Evolutionary conservation across 2,888 invertebrate species (phyloP).

Genomic region (Limnephilus lunatus): DNA sequence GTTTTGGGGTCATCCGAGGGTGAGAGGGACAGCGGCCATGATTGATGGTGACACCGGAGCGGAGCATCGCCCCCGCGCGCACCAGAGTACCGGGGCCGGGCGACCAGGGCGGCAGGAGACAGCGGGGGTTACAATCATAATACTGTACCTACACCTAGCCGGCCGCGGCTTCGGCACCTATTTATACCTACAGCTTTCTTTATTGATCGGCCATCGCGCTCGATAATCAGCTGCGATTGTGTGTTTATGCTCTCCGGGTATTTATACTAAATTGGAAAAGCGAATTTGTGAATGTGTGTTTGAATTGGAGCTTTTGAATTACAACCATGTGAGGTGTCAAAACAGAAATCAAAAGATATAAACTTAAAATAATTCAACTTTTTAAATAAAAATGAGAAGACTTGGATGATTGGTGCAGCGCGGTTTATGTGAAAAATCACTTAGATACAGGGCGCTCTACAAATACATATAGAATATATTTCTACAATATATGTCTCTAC

Average conservation of each 20-base stretch:
- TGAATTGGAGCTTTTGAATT: not conserved
- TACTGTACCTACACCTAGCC: not conserved
- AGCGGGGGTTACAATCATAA: conserved; percentile 31
- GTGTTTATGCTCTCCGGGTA: conserved; percentile 38
- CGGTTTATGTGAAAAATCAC: too few relatives aligned
- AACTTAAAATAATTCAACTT: not conserved
- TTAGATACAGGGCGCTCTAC: too few relatives aligned
- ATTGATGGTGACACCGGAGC: conserved; percentile 64
- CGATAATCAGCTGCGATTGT: conserved; percentile 56
- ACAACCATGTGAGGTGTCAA: not conserved
- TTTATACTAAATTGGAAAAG: not conserved
- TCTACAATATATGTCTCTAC: too few relatives aligned
- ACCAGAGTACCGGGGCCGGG: conserved; percentile 5
- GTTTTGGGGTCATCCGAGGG: conserved; percentile 58
- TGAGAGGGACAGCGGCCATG: conserved; percentile 56
- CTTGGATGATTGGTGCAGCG: too few relatives aligned
- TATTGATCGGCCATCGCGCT: conserved; percentile 58
- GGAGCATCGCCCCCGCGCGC: conserved; percentile 46
- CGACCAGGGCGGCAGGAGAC: conserved; percentile 45
- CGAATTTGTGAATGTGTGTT: not conserved
- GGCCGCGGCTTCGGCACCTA: not conserved
- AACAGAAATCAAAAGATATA: not conserved
- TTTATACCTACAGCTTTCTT: conserved; percentile 44
- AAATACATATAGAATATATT: too few relatives aligned
- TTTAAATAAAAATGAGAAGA: too few relatives aligned